Percentiles rank a stretch among this genome's conserved stretches.
Evolutionary conservation across 2,797 vertebrate genomes (phyloP).

Genomic region (Huso huso): DNA sequence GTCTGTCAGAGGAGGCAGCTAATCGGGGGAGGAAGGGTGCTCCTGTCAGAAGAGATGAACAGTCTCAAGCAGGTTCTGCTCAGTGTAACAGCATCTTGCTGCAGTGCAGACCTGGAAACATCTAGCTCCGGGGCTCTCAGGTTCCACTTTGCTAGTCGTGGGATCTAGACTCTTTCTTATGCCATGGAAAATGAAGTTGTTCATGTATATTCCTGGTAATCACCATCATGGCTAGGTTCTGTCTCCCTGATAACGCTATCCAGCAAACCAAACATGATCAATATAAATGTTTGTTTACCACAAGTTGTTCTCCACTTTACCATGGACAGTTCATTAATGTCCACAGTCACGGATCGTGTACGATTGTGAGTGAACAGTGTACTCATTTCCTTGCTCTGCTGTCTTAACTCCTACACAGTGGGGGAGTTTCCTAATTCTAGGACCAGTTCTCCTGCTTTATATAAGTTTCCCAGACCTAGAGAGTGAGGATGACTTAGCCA

Average conservation of each 20-base stretch:
- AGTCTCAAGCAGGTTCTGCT: background rate
- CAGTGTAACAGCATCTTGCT: background rate
- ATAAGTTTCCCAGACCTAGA: background rate
- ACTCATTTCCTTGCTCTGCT: too few species aligned
- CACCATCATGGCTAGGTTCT: background rate
- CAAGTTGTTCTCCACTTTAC: too few species aligned
- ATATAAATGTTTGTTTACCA: background rate
- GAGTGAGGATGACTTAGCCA: background rate
- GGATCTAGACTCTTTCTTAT: background rate
- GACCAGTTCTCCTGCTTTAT: background rate
- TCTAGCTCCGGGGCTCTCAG: background rate
- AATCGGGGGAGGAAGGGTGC: constrained; percentile 11
- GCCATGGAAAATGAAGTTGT: background rate
- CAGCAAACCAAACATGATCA: background rate
- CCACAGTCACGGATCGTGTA: too few species aligned
- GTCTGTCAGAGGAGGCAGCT: constrained; percentile 20
- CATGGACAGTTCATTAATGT: background rate
- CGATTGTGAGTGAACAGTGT: too few species aligned
- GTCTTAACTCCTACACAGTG: too few species aligned
- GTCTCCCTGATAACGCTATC: background rate
- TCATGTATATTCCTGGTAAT: too few species aligned
- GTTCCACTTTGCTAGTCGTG: background rate
- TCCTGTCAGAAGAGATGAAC: background rate
- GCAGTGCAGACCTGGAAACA: background rate
- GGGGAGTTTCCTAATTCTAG: too few species aligned